Evolutionary conservation across 2,888 invertebrate species (phyloP), one percentile per base, ranked within the genome.

Genomic region (Neocrepidodera transversa): DNA sequence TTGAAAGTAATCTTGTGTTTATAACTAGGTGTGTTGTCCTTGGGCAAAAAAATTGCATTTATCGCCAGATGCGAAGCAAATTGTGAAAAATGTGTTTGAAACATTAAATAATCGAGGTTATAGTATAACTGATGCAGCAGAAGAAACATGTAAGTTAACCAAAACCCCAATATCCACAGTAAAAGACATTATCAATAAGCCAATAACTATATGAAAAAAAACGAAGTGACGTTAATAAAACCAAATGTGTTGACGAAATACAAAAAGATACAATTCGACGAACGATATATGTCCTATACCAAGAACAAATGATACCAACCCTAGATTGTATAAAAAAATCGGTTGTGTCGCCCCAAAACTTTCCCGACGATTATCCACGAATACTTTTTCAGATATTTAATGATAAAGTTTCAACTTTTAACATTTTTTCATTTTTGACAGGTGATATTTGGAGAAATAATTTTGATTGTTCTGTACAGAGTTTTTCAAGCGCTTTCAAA

Each of bases 71-170:
- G 20, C 42, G 11, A 42, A 42, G 18, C 8, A 18, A 1, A 20
- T 42, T 42, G 18, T 17, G 20, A 42, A 18, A 18, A 11, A 42
- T 20, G 42, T 42, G 8, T 20, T 18, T 42, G 42, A 42, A 20
- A 18, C 18, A 20, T 20, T 42, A 7, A 11, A 20, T 10, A 18
- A 42, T 20, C n/a, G 42, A 42, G 20, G 42, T 20, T 42, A 18
- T 20, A 11, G 5, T 30, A n/a, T n/a, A n/a, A 30, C 10, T 30
- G n/a, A 2, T n/a, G 30, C 30, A 30, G n/a, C 10, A 30, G 30
- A 30, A n/a, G 30, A 30, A n/a, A 30, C 30, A 30, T n/a, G n/a
- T 7, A 30, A n/a, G 30, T 30, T 30, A n/a, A 5, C 30, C 3
- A 30, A 30, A 30, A 7, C 30, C 3, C 8, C 30, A 30, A n/a